A percentile compares a stretch with the other conserved stretches of the same genome.
phyloP scores from a whole-genome alignment of 2,797 vertebrate species.

The Cephalopachus bancanus region DNA sequence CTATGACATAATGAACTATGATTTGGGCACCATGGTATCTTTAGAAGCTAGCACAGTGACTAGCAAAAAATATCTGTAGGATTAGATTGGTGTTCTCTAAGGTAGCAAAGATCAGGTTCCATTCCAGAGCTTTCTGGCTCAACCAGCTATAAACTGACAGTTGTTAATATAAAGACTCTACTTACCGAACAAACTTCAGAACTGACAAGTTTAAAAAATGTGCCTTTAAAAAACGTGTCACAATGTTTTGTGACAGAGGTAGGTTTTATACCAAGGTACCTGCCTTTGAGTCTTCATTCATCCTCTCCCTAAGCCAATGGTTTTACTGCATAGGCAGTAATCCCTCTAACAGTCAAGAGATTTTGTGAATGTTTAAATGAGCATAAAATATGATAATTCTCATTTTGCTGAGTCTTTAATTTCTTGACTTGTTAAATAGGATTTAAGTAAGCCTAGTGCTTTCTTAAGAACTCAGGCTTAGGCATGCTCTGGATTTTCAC shows the following conservation, averaged over 20 bases:
- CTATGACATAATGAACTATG: not conserved
- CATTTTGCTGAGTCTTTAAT: slow-evolving; percentile 21
- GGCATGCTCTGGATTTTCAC: not conserved
- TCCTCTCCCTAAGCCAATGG: not conserved
- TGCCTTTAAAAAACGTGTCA: not conserved
- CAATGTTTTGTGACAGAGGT: not conserved
- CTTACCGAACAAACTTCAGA: slow-evolving; percentile 9
- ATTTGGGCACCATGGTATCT: not conserved
- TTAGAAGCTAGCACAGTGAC: not conserved
- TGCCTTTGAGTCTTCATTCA: not conserved
- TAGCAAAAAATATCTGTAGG: not conserved
- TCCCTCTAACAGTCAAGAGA: not conserved
- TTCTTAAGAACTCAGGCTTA: slow-evolving; percentile 36
- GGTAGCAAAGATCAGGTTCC: not conserved
- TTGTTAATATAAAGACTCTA: not conserved
- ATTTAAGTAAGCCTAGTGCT: slow-evolving; percentile 13
- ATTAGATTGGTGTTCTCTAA: not conserved
- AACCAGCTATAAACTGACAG: not conserved
- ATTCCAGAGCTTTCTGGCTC: not conserved
- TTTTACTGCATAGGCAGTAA: not conserved
- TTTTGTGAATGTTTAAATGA: slow-evolving; percentile 46
- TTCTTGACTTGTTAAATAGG: not conserved
- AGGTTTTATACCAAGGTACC: not conserved
- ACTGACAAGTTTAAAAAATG: not conserved
- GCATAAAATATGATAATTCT: not conserved